phyloP scores from a whole-genome alignment of 2,888 invertebrate species.

The Tetanocera ferruginea region DNA sequence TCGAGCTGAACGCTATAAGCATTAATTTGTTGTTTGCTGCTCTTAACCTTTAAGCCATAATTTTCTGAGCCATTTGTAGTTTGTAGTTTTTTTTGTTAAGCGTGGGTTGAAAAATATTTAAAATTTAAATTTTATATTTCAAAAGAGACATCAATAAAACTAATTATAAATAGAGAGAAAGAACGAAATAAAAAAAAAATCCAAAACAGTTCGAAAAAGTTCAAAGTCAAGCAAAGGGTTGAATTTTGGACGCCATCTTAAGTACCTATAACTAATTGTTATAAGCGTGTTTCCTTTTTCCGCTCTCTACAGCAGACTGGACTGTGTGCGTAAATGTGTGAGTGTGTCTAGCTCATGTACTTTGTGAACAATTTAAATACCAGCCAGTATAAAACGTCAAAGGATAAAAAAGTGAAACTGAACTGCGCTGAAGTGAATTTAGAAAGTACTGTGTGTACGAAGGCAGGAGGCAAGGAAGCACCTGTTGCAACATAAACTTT shows the following conservation, averaged over 20 bases:
- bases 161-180: background rate
- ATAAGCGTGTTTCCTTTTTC: background rate
- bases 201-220: background rate
- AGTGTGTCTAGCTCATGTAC: too few relatives aligned
- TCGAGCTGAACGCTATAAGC: background rate
- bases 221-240: background rate
- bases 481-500: conserved; percentile 2
- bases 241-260: conserved; percentile 1
- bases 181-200: background rate
- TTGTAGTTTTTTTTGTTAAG: background rate
- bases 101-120: background rate
- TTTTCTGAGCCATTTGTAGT: background rate
- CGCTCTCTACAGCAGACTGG: background rate
- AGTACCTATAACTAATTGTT: background rate
- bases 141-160: background rate
- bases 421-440: background rate
- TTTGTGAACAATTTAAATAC: too few relatives aligned
- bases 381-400: too few relatives aligned
- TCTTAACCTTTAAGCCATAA: background rate
- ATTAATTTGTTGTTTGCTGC: background rate
- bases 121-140: background rate
- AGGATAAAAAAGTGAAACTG: background rate
- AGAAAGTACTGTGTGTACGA: background rate
- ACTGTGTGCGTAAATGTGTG: too few relatives aligned
- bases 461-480: background rate